A percentile compares a stretch with the other conserved stretches of the same genome.
Evolutionary conservation across 1,140 invertebrate genomes (phyloP).

Genomic region (Macrobrachium nipponense): DNA sequence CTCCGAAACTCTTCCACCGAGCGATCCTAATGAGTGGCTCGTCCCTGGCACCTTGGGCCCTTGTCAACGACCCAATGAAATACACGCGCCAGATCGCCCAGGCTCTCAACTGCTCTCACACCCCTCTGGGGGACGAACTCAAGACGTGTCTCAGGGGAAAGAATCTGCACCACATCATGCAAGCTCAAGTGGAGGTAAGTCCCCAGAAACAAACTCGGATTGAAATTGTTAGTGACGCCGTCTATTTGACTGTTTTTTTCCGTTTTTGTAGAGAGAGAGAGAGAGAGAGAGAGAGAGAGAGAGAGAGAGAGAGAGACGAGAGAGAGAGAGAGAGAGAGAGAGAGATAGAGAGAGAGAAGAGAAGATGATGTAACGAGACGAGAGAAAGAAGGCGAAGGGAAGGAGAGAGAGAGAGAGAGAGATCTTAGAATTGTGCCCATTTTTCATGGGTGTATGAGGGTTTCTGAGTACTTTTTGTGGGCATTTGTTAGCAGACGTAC

Average conservation of each 20-base stretch:
- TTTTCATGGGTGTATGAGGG: no score
- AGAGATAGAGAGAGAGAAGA: no score
- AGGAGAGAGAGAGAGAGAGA: no score
- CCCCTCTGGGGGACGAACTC: slow-evolving; percentile 77
- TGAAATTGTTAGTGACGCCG: background rate
- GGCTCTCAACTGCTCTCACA: slow-evolving; percentile 88
- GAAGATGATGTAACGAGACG: no score
- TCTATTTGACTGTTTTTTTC: background rate
- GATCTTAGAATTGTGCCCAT: no score
- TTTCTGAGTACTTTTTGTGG: no score
- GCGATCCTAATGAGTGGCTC: slow-evolving; percentile 95
- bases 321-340: no score
- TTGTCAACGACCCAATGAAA: slow-evolving; percentile 86
- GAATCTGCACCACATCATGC: slow-evolving; percentile 76
- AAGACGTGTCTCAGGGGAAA: slow-evolving; percentile 86
- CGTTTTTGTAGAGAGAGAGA: no score
- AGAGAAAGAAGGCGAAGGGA: no score
- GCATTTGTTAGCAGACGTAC: no score
- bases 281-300: no score
- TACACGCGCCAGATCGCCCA: slow-evolving; percentile 88
- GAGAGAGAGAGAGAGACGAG: no score
- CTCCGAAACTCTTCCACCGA: slow-evolving; percentile 82
- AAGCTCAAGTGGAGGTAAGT: slow-evolving; percentile 65
- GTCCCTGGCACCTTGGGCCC: slow-evolving; percentile 91
- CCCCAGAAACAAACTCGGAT: background rate